Percentiles rank a stretch among this genome's conserved stretches.
phyloP scores from a whole-genome alignment of 2,888 invertebrate species.

The Monochamus alternatus region DNA sequence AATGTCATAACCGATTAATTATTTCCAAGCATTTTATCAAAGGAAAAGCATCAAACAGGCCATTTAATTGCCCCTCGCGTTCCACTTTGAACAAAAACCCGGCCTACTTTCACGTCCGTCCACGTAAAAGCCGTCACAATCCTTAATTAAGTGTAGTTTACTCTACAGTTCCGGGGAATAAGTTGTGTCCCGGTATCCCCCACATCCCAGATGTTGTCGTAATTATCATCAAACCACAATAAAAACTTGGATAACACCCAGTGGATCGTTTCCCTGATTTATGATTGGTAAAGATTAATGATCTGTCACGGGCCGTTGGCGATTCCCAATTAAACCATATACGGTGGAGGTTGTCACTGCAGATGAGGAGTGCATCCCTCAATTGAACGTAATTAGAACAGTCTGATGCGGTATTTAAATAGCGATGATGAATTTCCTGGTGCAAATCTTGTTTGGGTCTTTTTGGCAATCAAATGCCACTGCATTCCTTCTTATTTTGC shows the following conservation, averaged over 20 bases:
- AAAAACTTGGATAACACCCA: constrained; percentile 30
- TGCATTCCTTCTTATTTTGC: no score
- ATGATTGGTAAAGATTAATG: constrained; percentile 37
- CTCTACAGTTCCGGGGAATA: background rate
- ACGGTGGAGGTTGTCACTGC: constrained; percentile 27
- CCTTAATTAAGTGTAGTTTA: constrained; percentile 2
- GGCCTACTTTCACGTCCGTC: no score
- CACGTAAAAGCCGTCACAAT: background rate
- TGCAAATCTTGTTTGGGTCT: no score
- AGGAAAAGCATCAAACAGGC: no score
- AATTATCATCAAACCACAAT: constrained; percentile 27
- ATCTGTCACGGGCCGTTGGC: constrained; percentile 30
- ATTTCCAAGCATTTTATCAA: no score
- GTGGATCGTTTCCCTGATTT: constrained; percentile 35
- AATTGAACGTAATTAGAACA: no score
- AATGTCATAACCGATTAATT: no score
- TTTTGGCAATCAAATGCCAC: no score
- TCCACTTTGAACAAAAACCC: no score
- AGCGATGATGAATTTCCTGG: background rate
- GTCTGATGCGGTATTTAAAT: background rate
- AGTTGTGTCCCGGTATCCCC: background rate
- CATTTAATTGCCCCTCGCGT: no score
- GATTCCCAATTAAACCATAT: constrained; percentile 36
- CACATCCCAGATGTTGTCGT: constrained; percentile 24
- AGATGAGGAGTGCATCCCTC: background rate